phyloP scores from a whole-genome alignment of 2,888 invertebrate species.

The Hipparchia sbordonii region DNA sequence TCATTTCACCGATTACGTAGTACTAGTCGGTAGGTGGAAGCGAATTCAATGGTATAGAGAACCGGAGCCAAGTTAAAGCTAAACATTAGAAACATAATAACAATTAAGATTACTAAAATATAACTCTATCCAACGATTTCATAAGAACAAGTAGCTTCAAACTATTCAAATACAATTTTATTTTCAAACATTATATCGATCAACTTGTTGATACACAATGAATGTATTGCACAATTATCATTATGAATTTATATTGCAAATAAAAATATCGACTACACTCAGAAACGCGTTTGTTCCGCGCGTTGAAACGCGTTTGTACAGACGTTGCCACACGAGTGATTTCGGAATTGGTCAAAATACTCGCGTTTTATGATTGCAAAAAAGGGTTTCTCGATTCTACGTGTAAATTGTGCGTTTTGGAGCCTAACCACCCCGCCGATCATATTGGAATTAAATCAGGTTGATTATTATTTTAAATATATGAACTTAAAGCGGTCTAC shows the following conservation, averaged over 20 bases:
- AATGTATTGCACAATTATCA: slow-evolving; percentile 2
- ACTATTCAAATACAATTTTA: slow-evolving; percentile 1
- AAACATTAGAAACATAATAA: slow-evolving; percentile 38
- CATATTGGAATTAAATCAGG: background rate
- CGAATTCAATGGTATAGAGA: background rate
- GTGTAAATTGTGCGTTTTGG: background rate
- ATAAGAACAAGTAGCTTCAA: slow-evolving; percentile 15
- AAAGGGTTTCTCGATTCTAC: background rate
- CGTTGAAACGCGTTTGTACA: too few relatives aligned
- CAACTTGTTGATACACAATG: background rate
- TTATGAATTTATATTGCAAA: background rate
- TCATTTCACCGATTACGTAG: too few relatives aligned
- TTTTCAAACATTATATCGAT: background rate
- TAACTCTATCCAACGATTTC: slow-evolving; percentile 15
- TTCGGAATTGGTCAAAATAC: background rate
- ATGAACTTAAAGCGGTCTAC: background rate
- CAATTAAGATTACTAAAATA: slow-evolving; percentile 28
- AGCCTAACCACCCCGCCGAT: background rate
- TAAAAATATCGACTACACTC: too few relatives aligned
- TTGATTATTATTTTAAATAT: background rate
- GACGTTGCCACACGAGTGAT: background rate
- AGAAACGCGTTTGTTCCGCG: too few relatives aligned
- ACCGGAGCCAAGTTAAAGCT: slow-evolving; percentile 35
- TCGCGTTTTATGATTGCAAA: background rate
- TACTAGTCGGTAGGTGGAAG: too few relatives aligned